Evolutionary conservation across 1,140 invertebrate species (phyloP).

Genomic region (Hylaeus anthracinus): DNA sequence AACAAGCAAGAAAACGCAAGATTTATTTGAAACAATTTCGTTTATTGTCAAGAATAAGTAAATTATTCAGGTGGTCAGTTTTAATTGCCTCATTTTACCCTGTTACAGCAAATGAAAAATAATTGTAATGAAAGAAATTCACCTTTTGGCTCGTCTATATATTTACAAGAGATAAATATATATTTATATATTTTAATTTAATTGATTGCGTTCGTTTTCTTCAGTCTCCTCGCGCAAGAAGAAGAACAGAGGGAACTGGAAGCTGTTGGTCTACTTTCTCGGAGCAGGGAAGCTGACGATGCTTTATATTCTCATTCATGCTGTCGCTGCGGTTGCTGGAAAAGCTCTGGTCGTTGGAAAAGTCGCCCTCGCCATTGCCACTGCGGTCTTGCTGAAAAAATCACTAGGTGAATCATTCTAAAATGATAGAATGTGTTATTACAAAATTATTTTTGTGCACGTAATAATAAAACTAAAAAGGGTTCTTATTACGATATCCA

Average conservation of each 20-base stretch:
- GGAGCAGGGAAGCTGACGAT: constrained; percentile 86
- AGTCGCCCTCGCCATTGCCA: constrained; percentile 88
- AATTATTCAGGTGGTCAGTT: no score
- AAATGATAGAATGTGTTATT: no score
- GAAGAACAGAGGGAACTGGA: constrained; percentile 81
- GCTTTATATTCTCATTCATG: constrained; percentile 88
- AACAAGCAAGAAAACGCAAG: no score
- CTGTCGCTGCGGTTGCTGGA: constrained; percentile 86
- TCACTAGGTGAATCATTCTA: constrained; percentile 79
- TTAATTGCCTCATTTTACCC: no score
- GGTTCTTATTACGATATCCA: not conserved
- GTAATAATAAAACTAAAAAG: not conserved
- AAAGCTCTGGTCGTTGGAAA: constrained; percentile 88
- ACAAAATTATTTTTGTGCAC: no score
- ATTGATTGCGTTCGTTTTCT: not conserved
- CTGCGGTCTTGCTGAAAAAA: constrained; percentile 89
- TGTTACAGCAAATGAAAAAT: not conserved
- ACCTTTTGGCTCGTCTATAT: no score
- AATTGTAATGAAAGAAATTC: no score
- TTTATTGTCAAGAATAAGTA: no score
- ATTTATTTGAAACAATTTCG: no score
- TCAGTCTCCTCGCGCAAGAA: constrained; percentile 61
- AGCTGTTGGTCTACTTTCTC: constrained; percentile 83
- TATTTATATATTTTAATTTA: no score
- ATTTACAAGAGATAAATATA: no score